Base-by-base conservation (phyloP, 2,888 invertebrate genomes). In the Homarus gammarus region DNA sequence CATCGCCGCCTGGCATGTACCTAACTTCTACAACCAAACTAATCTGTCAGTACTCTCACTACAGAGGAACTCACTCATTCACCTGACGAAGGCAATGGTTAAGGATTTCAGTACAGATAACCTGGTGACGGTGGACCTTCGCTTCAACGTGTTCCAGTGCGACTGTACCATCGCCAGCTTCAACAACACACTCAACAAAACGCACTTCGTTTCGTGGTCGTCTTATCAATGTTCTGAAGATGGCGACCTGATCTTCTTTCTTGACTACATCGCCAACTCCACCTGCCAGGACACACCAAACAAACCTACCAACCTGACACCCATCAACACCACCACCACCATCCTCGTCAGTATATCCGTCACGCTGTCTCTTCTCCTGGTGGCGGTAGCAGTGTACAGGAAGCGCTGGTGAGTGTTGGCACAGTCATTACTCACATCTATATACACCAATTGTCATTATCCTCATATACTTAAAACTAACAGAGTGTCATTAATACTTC, bases 81-180 rank as follows among this genome's bases (percentile, higher is more conserved):
- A n/a, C 10, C n/a, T 91, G 22, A 90, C 91, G 22, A 68, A 88
- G 27, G 88, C 88, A 2, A 88, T 91, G 90, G 70, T 88, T 18
- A 31, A 70, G 61, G 91, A 91, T 68, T 91, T 91, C 44, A 70
- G 27, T 5, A 33, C 49, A 18, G 33, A 51, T 10, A 85, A 70
- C 38, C 70, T 91, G 36, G 61, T 51, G 12, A 61, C 10, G 15
- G 81, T 91, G 31, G 51, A 88, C 72, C 75, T 91, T n/a, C 33
- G 38, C 1, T 10, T 70, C 51, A 91, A 91, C 78, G 15, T 31
- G 15, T 85, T 88, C 68, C n/a, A 75, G 49, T 91, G 91, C n/a
- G 49, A 49, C 51, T 91, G 91, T 36, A 44, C n/a, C 51, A 49
- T 89, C 12, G 8, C 8, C 18, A 56, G 31, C 1, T 61, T 87